Evolutionary conservation across 2,888 invertebrate species (phyloP).

Genomic region (Doris montereyensis): DNA sequence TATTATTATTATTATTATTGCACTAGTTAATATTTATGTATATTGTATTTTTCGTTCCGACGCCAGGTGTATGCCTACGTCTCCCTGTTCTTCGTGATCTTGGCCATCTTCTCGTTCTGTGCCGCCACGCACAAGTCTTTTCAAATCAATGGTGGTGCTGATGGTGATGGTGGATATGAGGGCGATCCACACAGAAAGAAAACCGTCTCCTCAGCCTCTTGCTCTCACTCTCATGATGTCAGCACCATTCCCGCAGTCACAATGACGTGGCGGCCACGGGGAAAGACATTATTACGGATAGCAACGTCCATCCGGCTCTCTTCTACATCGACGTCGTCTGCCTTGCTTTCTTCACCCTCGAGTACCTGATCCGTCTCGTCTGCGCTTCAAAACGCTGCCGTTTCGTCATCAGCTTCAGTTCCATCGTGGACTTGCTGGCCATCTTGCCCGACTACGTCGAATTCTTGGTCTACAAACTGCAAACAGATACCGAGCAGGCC

Average conservation of each 20-base stretch:
- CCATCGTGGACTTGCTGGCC: conserved; percentile 52
- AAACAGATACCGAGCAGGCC: conserved; percentile 45
- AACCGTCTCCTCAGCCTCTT: not conserved
- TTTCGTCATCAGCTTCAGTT: conserved; percentile 49
- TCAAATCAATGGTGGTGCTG: conserved; percentile 27
- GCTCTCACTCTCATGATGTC: not conserved
- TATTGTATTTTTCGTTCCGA: too few relatives aligned
- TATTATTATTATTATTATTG: not conserved
- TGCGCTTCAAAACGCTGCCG: conserved; percentile 48
- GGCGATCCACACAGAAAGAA: not conserved
- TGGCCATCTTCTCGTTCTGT: conserved; percentile 48
- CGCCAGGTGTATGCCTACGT: conserved; percentile 49
- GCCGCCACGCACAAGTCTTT: conserved; percentile 43
- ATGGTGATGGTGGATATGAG: too few relatives aligned
- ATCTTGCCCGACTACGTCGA: conserved; percentile 61
- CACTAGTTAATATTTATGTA: too few relatives aligned
- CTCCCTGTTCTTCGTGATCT: conserved; percentile 42
- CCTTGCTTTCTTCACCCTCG: conserved; percentile 60
- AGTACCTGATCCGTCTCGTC: conserved; percentile 55
- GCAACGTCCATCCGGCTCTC: conserved; percentile 46
- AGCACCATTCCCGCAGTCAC: not conserved
- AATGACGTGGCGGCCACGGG: conserved; percentile 7
- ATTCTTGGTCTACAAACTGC: conserved; percentile 48
- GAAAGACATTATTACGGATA: not conserved
- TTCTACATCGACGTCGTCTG: conserved; percentile 54